Evolutionary conservation across 1,140 invertebrate genomes (phyloP), one percentile per base, ranked within the genome.

Genomic region (Ectropis grisescens): DNA sequence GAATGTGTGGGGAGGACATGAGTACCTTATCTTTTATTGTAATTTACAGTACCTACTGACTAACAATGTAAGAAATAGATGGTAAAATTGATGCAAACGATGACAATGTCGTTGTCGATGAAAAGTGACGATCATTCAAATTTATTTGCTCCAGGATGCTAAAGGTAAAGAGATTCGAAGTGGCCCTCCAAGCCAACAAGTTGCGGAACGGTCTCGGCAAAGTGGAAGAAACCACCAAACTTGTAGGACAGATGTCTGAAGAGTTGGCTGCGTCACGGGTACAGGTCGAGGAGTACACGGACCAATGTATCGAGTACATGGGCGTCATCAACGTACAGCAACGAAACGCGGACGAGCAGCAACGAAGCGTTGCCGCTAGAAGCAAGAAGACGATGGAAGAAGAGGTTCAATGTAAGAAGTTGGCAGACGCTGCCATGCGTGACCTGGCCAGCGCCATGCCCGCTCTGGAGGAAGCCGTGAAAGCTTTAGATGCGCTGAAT

Each of bases 391-490:
- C 95, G 26, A 84, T 74, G 19, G 89, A 93, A 55, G 93, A 95
- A 65, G 92, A 94, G 66, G 82, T 85, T 4, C 88, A 89, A 48
- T 94, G 92, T 71, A 88, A 92, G 67, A 86, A 88, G 58, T 85
- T 95, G 56, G 92, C 92, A 1, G 88, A 90, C 37, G 82, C 91
- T 9, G 93, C 93, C 19, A 87, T 92, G 60, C 84, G 87, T 13
- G 93, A 95, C 82, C 78, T 96, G 10, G 88, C 90, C 44, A 87
- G 88, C 51, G 93, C 92, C n/a, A 87, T 95, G 82, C 94, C 93
- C 1, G 92, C 93, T 2, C 67, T 95, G 1, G 87, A 94, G 27
- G 92, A 93, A 64, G 93, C 93, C 24, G 87, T 92, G 41, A 87
- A 87, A 10, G 91, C 92, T 28, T 66, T 94, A 36, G 90, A 94